These are phyloP conservation scores for Argyrosomus regius DNA, from an alignment of 2,797 vertebrate species.

Conservation along the genomic window DNA sequence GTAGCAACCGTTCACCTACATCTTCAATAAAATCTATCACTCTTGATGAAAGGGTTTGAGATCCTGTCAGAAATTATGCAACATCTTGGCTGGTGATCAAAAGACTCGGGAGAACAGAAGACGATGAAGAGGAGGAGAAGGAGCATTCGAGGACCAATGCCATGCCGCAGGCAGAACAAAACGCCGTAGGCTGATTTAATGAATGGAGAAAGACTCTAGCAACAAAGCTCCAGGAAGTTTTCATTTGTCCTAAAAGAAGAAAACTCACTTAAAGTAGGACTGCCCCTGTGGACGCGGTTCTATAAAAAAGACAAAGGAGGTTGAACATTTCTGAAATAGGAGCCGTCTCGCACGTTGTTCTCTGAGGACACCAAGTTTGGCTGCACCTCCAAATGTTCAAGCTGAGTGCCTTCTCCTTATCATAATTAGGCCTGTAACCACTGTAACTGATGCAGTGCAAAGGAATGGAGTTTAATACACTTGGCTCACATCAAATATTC, in stretches of 20 bases:
- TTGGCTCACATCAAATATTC: slow-evolving; percentile 62
- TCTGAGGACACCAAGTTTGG: slow-evolving; percentile 55
- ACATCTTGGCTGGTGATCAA: slow-evolving; percentile 66
- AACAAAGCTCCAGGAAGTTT: slow-evolving; percentile 76
- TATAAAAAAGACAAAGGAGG: slow-evolving; percentile 62
- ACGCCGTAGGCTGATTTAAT: slow-evolving; percentile 75
- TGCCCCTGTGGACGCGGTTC: slow-evolving; percentile 63
- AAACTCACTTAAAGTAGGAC: slow-evolving; percentile 67
- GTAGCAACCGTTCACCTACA: slow-evolving; percentile 42
- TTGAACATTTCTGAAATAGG: slow-evolving; percentile 54
- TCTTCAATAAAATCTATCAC: slow-evolving; percentile 48
- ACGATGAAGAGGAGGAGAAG: slow-evolving; percentile 49
- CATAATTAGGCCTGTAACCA: slow-evolving; percentile 59
- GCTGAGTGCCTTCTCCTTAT: slow-evolving; percentile 31
- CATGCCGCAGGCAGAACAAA: slow-evolving; percentile 75
- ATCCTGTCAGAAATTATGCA: slow-evolving; percentile 63
- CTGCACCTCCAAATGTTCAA: slow-evolving; percentile 40
- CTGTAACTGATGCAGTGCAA: slow-evolving; percentile 43
- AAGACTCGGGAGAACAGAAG: slow-evolving; percentile 49
- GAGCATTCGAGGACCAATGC: slow-evolving; percentile 58
- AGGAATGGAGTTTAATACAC: slow-evolving; percentile 55
- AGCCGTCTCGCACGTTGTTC: slow-evolving; percentile 45
- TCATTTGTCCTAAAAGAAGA: slow-evolving; percentile 68
- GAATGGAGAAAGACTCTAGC: slow-evolving; percentile 67
- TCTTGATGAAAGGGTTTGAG: slow-evolving; percentile 50